Percentiles rank a stretch among this genome's conserved stretches.
These are phyloP conservation scores for Artemia sinica DNA, from an alignment of 2,888 invertebrate species.

Conservation along the genomic window DNA sequence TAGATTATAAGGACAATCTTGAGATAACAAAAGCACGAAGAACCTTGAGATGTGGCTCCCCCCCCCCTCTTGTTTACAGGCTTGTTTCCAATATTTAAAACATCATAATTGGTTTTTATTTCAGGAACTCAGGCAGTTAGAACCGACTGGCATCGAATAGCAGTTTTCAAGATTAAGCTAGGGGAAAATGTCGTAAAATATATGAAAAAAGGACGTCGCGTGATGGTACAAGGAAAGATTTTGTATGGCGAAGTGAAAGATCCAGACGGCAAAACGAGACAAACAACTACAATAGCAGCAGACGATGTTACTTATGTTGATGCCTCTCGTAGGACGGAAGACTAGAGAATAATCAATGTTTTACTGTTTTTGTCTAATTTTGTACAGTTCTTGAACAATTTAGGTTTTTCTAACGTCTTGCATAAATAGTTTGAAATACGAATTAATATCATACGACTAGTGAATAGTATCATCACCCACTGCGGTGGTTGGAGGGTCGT, in stretches of 20 bases:
- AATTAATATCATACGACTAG: no score
- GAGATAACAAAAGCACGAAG: no score
- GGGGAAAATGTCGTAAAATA: constrained; percentile 59
- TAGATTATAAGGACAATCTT: no score
- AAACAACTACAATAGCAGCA: constrained; percentile 63
- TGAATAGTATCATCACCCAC: no score
- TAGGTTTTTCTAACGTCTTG: no score
- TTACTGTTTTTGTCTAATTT: no score
- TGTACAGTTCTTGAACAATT: no score
- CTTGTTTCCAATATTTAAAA: no score
- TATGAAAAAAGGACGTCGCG: constrained; percentile 66
- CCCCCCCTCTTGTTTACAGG: no score
- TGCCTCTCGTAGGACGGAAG: not conserved
- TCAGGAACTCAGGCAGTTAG: constrained; percentile 61
- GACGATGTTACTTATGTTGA: constrained; percentile 67
- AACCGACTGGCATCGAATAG: constrained; percentile 79
- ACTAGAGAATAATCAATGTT: not conserved
- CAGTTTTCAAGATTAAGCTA: constrained; percentile 65
- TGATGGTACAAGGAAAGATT: constrained; percentile 61
- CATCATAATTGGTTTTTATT: constrained; percentile 29
- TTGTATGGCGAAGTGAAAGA: constrained; percentile 68
- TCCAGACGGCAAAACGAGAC: constrained; percentile 49
- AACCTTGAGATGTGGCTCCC: no score
- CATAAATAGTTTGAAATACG: no score
- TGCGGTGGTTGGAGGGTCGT: no score